Base-by-base conservation (phyloP, 2,113 vertebrate genomes). In the Gymnocephalus cernua region DNA sequence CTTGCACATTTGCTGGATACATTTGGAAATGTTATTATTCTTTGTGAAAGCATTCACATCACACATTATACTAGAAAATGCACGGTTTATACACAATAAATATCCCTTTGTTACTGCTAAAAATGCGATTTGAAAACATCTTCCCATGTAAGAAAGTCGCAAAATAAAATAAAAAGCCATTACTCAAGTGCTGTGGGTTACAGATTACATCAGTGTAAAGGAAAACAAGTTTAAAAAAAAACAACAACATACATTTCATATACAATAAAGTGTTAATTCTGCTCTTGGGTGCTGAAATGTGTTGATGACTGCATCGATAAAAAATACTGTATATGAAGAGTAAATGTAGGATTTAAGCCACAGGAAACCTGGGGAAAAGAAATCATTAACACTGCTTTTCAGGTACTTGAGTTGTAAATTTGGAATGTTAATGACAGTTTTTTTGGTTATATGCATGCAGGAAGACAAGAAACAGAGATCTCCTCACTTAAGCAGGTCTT, bases 81-180 rank as follows among this genome's bases (percentile, higher is more conserved):
- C 47, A 68, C 25, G 35, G 63, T 84, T 83, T 88, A 83, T 74
- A 77, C 80, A 88, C 89, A 93, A 90, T 89, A 92, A 91, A 93
- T 92, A 93, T 86, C 68, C 65, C 59, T 86, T 79, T 90, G 83
- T 89, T 86, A 64, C 48, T 79, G 79, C 51, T 61, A 72, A 76
- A 84, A 83, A 68, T 57, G 68, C 4, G n/a, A 61, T 59, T 13
- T 76, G 48, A 78, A 75, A 76, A 87, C 50, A 76, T 79, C 58
- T 81, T 71, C 73, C 72, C 72, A 23, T 68, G 53, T 57, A 32
- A 65, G 53, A 63, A 41, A 54, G 62, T 65, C 44, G 71, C 44
- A 82, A 67, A 87, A 50, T 50, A 51, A 19, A 47, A 12, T n/a
- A 50, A 58, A 58, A 63, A 27, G 69, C 50, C 76, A 10, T 73